These are phyloP conservation scores for Belgica antarctica DNA, from an alignment of 2,888 invertebrate genomes.

Conservation along the genomic window DNA sequence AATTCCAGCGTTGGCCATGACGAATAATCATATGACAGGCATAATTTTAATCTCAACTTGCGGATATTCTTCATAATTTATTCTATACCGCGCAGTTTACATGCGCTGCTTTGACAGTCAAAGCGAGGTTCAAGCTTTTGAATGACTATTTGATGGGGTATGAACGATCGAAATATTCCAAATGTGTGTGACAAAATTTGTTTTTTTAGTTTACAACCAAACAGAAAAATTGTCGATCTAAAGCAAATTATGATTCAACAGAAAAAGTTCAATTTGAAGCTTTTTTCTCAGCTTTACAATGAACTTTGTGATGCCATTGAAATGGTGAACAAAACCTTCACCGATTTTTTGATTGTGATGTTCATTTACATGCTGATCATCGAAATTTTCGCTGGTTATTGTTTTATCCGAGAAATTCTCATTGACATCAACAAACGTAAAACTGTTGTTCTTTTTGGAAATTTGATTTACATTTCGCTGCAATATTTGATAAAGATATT, in stretches of 20 bases:
- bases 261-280: neutral
- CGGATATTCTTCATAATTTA: neutral
- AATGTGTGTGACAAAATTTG: too few relatives aligned
- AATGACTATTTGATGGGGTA: neutral
- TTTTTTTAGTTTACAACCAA: neutral
- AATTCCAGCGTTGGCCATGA: too few relatives aligned
- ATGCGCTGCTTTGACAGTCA: neutral
- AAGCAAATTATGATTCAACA: neutral
- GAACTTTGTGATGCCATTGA: neutral
- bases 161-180: too few relatives aligned
- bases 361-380: neutral
- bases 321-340: neutral
- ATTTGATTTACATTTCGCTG: neutral
- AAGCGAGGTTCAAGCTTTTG: neutral
- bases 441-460: neutral
- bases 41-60: too few relatives aligned
- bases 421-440: neutral
- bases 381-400: neutral
- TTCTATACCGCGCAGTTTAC: neutral
- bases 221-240: neutral
- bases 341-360: too few relatives aligned
- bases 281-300: neutral
- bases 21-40: too few relatives aligned
- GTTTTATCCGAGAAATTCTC: neutral
- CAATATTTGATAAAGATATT: neutral